These are phyloP conservation scores for Tipula vernalis DNA, from an alignment of 2,888 invertebrate species.

Conservation along the genomic window DNA sequence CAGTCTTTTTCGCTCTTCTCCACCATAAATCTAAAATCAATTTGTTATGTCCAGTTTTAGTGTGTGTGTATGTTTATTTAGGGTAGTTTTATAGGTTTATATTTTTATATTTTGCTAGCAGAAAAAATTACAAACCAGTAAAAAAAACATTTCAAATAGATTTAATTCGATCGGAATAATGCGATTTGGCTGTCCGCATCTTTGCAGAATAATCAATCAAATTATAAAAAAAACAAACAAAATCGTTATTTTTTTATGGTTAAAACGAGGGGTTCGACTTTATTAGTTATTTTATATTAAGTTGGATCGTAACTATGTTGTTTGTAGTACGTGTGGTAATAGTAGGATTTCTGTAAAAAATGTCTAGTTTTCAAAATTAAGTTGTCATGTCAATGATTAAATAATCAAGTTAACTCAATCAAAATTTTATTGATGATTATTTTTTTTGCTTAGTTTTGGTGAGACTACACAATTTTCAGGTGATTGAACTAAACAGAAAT, in stretches of 20 bases:
- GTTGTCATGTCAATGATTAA: neutral
- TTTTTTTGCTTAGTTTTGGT: too few species aligned
- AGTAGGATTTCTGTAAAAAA: too few species aligned
- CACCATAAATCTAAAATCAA: neutral
- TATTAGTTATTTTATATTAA: neutral
- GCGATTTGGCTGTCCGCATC: constrained; percentile 34
- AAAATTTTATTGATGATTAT: too few species aligned
- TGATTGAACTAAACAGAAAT: neutral
- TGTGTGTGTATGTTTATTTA: neutral
- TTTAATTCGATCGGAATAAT: neutral
- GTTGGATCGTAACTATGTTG: neutral
- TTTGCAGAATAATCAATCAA: constrained; percentile 36
- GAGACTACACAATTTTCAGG: neutral
- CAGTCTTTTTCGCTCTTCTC: neutral
- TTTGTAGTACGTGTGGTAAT: neutral
- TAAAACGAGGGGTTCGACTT: neutral
- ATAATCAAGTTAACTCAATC: neutral
- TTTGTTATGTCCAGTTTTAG: neutral
- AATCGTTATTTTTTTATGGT: neutral
- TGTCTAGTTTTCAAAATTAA: neutral
- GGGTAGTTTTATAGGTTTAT: neutral
- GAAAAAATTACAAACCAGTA: neutral
- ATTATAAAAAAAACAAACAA: constrained; percentile 18
- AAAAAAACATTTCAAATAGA: neutral
- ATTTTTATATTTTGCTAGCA: neutral